These are phyloP conservation scores for Adelphocoris suturalis DNA, from an alignment of 2,888 invertebrate species.

Conservation along the genomic window DNA sequence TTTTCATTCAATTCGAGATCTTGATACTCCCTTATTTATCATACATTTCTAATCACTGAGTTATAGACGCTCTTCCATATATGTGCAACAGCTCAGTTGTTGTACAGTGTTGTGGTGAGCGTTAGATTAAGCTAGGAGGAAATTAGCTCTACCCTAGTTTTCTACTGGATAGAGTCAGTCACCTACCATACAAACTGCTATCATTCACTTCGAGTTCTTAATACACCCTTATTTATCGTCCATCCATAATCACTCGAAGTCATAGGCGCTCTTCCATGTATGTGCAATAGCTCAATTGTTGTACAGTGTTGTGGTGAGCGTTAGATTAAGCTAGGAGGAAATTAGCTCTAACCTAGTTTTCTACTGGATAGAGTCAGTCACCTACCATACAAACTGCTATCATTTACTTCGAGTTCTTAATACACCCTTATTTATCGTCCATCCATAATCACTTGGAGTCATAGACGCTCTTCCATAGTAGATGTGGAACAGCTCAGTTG, in stretches of 20 bases:
- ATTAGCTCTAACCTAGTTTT: neutral
- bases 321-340: neutral
- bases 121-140: neutral
- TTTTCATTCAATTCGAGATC: too few species aligned
- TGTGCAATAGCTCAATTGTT: neutral
- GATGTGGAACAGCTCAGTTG: too few species aligned
- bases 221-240: neutral
- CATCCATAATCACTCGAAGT: neutral
- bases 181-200: neutral
- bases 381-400: neutral
- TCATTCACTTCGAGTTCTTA: neutral
- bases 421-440: neutral
- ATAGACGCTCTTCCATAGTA: too few species aligned
- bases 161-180: neutral
- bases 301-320: neutral
- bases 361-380: slow-evolving; percentile 4
- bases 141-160: neutral
- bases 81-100: neutral
- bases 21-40: too few species aligned
- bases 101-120: neutral
- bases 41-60: too few species aligned
- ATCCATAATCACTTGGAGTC: too few species aligned
- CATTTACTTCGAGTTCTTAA: neutral
- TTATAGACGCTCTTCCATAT: neutral
- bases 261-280: neutral